Conservation (phyloP, 2,797 vertebrate species). For the Premnoplex brunnescens region DNA sequence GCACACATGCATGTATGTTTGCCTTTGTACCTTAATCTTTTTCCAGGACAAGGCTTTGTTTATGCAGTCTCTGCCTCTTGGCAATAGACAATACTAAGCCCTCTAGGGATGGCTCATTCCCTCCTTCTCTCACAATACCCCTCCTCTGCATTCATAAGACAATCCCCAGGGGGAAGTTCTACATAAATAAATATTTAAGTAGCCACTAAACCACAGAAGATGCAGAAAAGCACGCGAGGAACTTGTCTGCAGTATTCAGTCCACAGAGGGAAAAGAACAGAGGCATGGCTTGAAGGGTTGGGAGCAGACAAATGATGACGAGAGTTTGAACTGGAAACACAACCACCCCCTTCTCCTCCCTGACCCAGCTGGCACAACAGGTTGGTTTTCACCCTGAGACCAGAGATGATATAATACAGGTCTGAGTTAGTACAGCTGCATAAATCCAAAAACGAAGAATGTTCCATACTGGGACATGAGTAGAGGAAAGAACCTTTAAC, state of each 20-base stretch:
- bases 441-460: neutral
- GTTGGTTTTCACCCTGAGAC: neutral
- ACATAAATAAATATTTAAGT: slow-evolving; percentile 59
- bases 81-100: neutral
- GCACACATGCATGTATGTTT: rapidly evolving
- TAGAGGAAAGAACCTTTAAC: neutral
- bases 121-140: neutral
- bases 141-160: slow-evolving; percentile 21
- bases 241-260: neutral
- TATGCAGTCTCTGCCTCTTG: neutral
- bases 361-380: neutral
- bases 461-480: neutral
- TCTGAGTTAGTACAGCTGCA: neutral
- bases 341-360: neutral
- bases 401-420: neutral
- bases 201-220: neutral
- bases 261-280: neutral
- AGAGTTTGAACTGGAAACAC: slow-evolving; percentile 1
- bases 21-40: neutral
- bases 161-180: neutral
- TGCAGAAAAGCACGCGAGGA: neutral
- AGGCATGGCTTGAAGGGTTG: neutral
- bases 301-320: neutral
- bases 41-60: neutral
- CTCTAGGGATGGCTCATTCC: neutral